Evolutionary conservation across 2,113 vertebrate genomes (phyloP).

Genomic region (Cololabis saira): DNA sequence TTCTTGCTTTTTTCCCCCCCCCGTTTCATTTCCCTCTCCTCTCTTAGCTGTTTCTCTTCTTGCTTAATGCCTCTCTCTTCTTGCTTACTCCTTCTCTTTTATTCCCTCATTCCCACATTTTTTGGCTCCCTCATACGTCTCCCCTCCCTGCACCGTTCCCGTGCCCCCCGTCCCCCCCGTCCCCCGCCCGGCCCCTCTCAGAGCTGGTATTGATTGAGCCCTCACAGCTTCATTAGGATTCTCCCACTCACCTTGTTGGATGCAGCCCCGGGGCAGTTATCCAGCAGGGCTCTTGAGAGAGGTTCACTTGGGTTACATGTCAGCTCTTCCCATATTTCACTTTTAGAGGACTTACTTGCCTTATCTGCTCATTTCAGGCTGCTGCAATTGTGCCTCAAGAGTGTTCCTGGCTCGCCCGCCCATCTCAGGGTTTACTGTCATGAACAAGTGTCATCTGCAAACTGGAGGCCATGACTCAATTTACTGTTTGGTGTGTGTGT

Average conservation of each 20-base stretch:
- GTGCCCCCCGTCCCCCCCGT: constrained; percentile 11
- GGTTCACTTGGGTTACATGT: constrained; percentile 45
- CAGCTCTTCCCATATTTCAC: constrained; percentile 56
- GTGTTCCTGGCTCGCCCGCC: constrained; percentile 19
- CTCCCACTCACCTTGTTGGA: constrained; percentile 60
- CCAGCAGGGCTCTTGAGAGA: constrained; percentile 47
- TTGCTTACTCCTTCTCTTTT: not conserved
- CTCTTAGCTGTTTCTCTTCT: too few relatives aligned
- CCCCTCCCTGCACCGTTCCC: constrained; percentile 5
- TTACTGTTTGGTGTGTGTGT: constrained; percentile 1
- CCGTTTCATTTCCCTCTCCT: too few relatives aligned
- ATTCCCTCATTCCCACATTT: constrained; percentile 2
- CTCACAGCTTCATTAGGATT: constrained; percentile 76
- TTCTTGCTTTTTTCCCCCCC: too few relatives aligned
- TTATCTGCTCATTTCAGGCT: constrained; percentile 65
- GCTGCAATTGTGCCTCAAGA: constrained; percentile 44
- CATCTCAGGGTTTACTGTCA: constrained; percentile 45
- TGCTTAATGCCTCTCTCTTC: too few relatives aligned
- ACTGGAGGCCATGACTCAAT: constrained; percentile 56
- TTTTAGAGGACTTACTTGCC: constrained; percentile 46
- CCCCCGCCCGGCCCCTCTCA: not conserved
- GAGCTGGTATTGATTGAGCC: constrained; percentile 67
- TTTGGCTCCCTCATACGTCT: not conserved
- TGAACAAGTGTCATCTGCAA: constrained; percentile 40
- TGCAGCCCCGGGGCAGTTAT: constrained; percentile 46